Conservation (phyloP, 30 jellyfish, hydroid and myxozoan species). For the Turritopsis rubra region DNA sequence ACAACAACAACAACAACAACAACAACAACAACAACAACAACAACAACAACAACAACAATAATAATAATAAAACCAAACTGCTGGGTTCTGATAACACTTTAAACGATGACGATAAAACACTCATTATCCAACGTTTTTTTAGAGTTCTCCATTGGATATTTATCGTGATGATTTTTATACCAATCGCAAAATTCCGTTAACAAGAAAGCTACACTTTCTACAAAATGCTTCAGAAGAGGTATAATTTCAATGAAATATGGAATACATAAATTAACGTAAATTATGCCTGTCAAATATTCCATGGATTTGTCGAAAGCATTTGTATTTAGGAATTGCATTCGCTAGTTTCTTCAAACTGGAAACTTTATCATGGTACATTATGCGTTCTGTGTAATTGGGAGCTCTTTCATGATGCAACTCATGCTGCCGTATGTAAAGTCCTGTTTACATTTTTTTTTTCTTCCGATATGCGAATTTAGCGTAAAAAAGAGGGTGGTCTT, state of each 20-base stretch:
- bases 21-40: too few species aligned
- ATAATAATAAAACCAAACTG: too few species aligned
- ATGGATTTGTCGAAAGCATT: neutral
- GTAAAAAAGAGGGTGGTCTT: too few species aligned
- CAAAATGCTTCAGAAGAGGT: slow-evolving; percentile 15
- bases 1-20: too few species aligned
- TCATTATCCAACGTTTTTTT: neutral
- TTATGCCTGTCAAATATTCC: neutral
- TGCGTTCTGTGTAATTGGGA: slow-evolving; percentile 71
- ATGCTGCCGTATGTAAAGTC: slow-evolving; percentile 26
- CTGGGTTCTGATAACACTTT: neutral
- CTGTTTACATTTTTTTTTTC: neutral
- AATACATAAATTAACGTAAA: neutral
- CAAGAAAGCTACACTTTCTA: slow-evolving; percentile 3
- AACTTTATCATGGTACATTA: slow-evolving; percentile 43
- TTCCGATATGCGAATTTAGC: too few species aligned
- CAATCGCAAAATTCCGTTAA: slow-evolving; percentile 27
- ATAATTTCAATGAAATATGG: neutral
- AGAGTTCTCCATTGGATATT: slow-evolving; percentile 82
- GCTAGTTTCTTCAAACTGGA: slow-evolving; percentile 37
- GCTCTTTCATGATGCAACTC: slow-evolving; percentile 31
- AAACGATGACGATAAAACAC: neutral
- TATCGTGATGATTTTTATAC: slow-evolving; percentile 54
- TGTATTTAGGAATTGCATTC: slow-evolving; percentile 35
- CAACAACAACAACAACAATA: too few species aligned